Base-by-base conservation (phyloP, 2,888 invertebrate genomes). In the Drosophila suboccidentalis region DNA sequence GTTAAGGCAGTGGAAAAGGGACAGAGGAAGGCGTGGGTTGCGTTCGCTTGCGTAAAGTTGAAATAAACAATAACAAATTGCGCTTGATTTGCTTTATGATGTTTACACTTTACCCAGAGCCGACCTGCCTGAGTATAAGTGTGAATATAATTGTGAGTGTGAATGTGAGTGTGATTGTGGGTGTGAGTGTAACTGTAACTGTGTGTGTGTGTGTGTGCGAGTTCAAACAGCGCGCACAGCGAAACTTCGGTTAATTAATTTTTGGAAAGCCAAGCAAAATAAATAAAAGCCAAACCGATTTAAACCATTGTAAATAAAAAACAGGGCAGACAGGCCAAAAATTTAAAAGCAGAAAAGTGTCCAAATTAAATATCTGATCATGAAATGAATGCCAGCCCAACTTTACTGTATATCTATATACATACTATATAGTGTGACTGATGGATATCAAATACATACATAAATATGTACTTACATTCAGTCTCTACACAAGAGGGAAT, bases 1-100 rank as follows among this genome's bases (percentile, higher is more conserved):
- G 17, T 32, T 44, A 2, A 26, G 15, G 39, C 11, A 34, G 49
- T 2, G 15, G 44, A 8, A 10, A n/a, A 5, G 22, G 32, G 22
- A 19, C 2, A 5, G 43, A 11, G 51, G 26, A 13, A 17, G 22
- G 10, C 6, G 67, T 65, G 47, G 43, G 43, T 43, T 44, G 51
- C 11, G 39, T 73, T 79, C 70, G 64, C 80, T 82, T 88, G 89
- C 84, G 80, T 69, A 87, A 83, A 83, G 72, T 89, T 84, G 87
- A 87, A 83, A 83, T 89, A 83, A 83, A 83, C 83, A 83, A 83
- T 89, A 83, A 89, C 87, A 89, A 87, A 84, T 89, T 80, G 89
- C 84, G 89, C 87, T 89, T 87, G 84, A 89, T 84, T 84, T 84
- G 87, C 82, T 84, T 84, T 84, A 89, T 84, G 81, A 66, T 84